Evolutionary conservation across 2,113 vertebrate species (phyloP), one percentile per base, ranked within the genome.

Genomic region (Nicator chloris): DNA sequence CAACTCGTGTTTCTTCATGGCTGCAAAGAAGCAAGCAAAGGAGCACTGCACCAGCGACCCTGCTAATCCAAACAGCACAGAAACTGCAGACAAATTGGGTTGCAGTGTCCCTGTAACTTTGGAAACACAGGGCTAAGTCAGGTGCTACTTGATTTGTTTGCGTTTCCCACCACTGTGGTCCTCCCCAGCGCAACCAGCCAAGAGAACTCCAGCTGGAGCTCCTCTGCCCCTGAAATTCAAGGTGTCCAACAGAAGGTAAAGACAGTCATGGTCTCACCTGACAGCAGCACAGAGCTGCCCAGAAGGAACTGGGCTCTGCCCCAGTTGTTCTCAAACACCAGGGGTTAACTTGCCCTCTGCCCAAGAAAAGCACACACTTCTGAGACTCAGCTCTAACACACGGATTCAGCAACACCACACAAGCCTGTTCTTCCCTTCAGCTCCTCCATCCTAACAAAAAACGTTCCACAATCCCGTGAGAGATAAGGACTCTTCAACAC

Each of bases 41-140:
- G 44, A 81, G 28, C 0, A 0, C 76, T 40, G 24, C 76, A 60
- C 4, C 56, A 28, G 30, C 20, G 35, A 15, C 50, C 4, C 15
- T 15, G 10, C 75, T 72, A 63, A 94, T 69, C 42, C 42, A 50
- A 57, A 54, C 11, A 24, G 28, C 63, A 80, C 4, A 9, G 47
- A 45, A 72, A 53, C 2, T 17, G 49, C 2, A n/a, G 49, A 53
- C 33, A 71, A 73, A 65, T 0, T 16, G 51, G 37, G 10, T 7
- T 66, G 61, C 7, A 4, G 35, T 4, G 31, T n/a, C 72, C 73
- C 72, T 68, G 57, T 24, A 28, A n/a, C 40, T 66, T 28, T 45
- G n/a, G 57, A 70, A 90, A 56, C 15, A 17, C 44, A 24, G 0
- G 0, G 19, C 42, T 50, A 65, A 65, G 23, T 65, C 57, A 54